Evolutionary conservation across 1,140 invertebrate genomes (phyloP), one percentile per base, ranked within the genome.

Genomic region (Atopsyche davidsoni): DNA sequence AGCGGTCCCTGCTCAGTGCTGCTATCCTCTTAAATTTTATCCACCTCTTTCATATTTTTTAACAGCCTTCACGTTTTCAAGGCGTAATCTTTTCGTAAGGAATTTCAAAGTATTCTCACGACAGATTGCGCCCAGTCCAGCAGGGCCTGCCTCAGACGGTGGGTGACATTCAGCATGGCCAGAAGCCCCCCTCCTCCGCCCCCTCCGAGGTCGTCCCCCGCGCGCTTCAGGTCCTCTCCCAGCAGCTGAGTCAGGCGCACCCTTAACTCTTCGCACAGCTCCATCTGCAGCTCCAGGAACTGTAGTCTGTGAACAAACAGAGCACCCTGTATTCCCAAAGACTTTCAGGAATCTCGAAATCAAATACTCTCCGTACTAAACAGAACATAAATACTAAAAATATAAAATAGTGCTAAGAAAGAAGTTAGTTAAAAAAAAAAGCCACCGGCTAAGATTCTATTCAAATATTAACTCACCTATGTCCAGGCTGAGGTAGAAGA

Each of bases 191-290:
- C 1, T 52, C 47, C 3, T 66, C 54, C 60, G 65, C 64, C n/a
- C 62, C 55, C 11, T 7, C 47, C 47, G 1, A 39, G 28, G 62
- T 62, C 4, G 56, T 32, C 0, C 40, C 46, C 21, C 65, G 51
- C 2, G 47, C 51, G 7, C 56, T 59, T 35, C 16, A 64, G 49
- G 3, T 68, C 65, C 1, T 70, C 72, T n/a, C 59, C 64, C 35
- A 77, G 62, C 23, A 79, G 51, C 65, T 93, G 90, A 9, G 87
- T 75, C 10, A 93, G 70, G 51, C 90, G 77, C 11, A 90, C 75
- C 17, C 90, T 79, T 68, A 89, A 91, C 62, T 96, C 92, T 61
- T 96, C 92, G 32, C 96, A 79, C 10, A 96, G 64, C 60, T 95
- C 89, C 14, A 92, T 65, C 66, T 96, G 91, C 4, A 96, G 66